Percentiles rank a stretch among this genome's conserved stretches.
Conservation (phyloP, 2,797 vertebrate genomes). For the Mus caroli region DNA sequence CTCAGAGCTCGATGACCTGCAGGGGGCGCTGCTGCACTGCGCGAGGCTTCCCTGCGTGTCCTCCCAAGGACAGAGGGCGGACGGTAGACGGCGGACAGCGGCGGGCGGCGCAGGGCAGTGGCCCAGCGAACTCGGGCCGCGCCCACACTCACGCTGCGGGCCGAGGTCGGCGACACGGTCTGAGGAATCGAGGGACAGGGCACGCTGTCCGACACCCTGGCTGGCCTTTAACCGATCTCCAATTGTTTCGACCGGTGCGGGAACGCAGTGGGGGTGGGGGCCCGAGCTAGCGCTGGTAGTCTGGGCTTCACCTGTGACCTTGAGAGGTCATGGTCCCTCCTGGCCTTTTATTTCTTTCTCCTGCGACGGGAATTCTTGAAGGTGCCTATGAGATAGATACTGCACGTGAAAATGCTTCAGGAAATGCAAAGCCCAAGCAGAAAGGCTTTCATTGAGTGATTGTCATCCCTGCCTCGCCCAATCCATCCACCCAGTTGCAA, state of each 20-base stretch:
- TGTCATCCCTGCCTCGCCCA: not conserved
- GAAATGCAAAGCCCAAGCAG: constrained; percentile 20
- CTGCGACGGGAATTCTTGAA: not conserved
- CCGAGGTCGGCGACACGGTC: not conserved
- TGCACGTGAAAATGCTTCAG: constrained; percentile 34
- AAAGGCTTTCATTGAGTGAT: constrained; percentile 58
- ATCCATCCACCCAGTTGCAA: not conserved
- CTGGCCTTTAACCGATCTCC: not conserved
- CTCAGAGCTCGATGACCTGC: not conserved
- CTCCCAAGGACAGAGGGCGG: constrained; percentile 72
- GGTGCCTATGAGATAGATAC: not conserved
- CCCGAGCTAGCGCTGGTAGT: accelerated
- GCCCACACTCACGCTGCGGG: not conserved
- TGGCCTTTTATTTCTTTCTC: constrained; percentile 10
- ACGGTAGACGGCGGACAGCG: not conserved
- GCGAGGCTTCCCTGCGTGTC: not conserved
- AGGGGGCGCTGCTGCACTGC: constrained; percentile 77
- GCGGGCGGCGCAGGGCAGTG: not conserved
- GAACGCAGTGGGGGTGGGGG: not conserved
- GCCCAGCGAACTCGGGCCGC: constrained; percentile 37
- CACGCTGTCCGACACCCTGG: not conserved
- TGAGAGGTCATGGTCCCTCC: constrained; percentile 5
- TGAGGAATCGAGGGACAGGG: not conserved
- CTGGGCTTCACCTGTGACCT: constrained; percentile 55
- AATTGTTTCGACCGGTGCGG: not conserved